Base-by-base conservation (phyloP, 2,888 invertebrate species). In the Timema cristinae region DNA sequence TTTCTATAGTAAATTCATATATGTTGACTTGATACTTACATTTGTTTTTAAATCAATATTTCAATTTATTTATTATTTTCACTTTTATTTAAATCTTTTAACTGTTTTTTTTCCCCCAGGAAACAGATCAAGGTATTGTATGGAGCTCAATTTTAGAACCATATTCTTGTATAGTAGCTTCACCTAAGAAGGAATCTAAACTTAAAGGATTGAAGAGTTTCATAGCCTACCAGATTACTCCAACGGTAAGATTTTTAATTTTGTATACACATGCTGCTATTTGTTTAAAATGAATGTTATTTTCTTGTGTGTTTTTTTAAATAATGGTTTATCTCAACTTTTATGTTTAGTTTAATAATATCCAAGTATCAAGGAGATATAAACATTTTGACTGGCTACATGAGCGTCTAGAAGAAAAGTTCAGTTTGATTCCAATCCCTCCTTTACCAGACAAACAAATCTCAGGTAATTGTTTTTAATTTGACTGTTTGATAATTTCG, bases 301-400 rank as follows among this genome's bases (percentile, higher is more conserved):
- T 32, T 32, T 32, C 32, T 32, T 32, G 4, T 32, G 4, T 32
- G 1, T 32, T 32, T 32, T 32, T 2, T 2, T 2, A 32, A 32
- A 32, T 49, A 61, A 0, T 11, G 15, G 13, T 47, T 61, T 71
- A 9, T 47, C 16, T 61, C 6, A 51, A n/a, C 5, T 66, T 15
- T 66, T 70, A n/a, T 7, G 82, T 83, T 10, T 79, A 88, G 83
- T 95, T 95, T 81, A 96, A 93, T 81, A 93, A 93, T 80, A 92
- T 95, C 77, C 94, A 95, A 85, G 98, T 95, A 50, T 94, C 93
- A 54, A 88, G 98, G 76, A 88, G 98, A 77, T 98, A 98, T 84
- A 99, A 99, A 83, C 98, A 98, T 83, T 99, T 99, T 83, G 98
- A 99, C 85, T 99, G 99, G 99, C 83, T 99, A 70, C 97, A 98